Evolutionary conservation across 2,113 vertebrate genomes (phyloP).

Genomic region (Alouatta palliata): DNA sequence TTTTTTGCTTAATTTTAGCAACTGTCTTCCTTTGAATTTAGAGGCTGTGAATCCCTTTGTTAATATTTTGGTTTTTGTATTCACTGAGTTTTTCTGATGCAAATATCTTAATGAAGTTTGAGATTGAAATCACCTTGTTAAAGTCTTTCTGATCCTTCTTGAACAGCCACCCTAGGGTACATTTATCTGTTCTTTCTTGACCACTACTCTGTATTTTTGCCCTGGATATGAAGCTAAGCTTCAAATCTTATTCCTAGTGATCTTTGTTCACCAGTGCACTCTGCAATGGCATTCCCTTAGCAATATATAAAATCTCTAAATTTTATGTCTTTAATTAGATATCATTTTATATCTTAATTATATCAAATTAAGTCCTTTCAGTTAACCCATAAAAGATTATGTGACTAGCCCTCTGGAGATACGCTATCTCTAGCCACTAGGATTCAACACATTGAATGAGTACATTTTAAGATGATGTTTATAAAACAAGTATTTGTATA

Average conservation of each 20-base stretch:
- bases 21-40: background rate
- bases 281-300: background rate
- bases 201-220: background rate
- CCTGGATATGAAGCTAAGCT: background rate
- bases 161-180: background rate
- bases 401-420: background rate
- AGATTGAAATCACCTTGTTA: background rate
- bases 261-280: background rate
- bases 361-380: background rate
- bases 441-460: background rate
- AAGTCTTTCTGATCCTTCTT: background rate
- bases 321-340: background rate
- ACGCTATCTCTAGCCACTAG: background rate
- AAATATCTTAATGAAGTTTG: conserved; percentile 2
- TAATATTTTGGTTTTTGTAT: background rate
- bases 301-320: background rate
- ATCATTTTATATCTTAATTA: background rate
- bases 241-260: background rate
- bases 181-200: background rate
- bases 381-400: background rate
- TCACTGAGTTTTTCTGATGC: background rate
- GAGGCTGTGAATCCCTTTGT: background rate
- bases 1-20: background rate
- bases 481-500: conserved; percentile 13
- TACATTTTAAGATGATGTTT: background rate